Conservation (phyloP, 2,888 invertebrate genomes). For the Tenthredo notha region DNA sequence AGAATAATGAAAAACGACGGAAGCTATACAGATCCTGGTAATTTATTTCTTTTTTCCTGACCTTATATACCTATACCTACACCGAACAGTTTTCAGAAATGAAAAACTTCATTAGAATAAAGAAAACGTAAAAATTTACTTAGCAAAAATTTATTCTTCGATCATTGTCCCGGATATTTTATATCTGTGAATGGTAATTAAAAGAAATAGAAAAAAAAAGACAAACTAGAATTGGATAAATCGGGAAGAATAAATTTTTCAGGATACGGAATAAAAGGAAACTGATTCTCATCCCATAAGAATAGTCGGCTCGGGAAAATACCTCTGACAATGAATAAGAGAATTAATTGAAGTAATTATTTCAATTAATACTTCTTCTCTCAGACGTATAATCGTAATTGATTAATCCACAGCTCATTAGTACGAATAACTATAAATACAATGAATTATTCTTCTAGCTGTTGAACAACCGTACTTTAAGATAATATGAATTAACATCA, state of each 20-base stretch:
- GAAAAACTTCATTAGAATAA: neutral
- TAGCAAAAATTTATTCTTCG: neutral
- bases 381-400: neutral
- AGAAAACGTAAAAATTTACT: neutral
- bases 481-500: neutral
- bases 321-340: neutral
- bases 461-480: neutral
- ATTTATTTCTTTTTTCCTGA: neutral
- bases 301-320: neutral
- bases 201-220: neutral
- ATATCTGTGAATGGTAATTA: neutral
- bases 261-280: neutral
- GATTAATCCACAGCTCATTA: neutral
- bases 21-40: neutral
- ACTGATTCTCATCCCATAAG: neutral
- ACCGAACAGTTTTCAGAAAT: neutral
- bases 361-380: neutral
- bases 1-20: constrained; percentile 22
- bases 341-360: constrained; percentile 9
- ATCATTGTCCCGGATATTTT: neutral
- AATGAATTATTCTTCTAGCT: neutral
- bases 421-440: neutral
- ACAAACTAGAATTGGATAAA: neutral
- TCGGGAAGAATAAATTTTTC: neutral
- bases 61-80: neutral